These are phyloP conservation scores for Stictonetta naevosa DNA, from an alignment of 2,113 vertebrate species.

Conservation along the genomic window DNA sequence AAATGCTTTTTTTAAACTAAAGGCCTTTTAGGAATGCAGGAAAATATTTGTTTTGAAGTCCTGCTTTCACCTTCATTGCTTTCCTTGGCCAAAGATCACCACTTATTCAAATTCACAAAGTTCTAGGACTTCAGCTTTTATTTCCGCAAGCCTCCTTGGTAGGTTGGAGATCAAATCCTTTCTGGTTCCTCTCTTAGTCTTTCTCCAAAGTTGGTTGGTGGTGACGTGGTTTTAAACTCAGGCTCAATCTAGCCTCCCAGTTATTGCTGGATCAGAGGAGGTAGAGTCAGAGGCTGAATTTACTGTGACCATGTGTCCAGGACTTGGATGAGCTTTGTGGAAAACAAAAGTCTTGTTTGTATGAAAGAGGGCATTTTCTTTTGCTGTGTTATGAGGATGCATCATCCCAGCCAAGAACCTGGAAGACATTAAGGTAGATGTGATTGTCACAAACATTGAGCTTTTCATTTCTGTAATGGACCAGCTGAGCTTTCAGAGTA, in stretches of 20 bases:
- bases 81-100: constrained; percentile 54
- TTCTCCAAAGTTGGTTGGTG: constrained; percentile 1
- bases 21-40: constrained; percentile 70
- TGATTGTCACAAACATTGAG: constrained; percentile 41
- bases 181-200: not conserved
- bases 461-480: not conserved
- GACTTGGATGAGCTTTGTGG: constrained; percentile 33
- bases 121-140: constrained; percentile 55
- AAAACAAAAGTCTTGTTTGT: constrained; percentile 49
- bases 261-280: constrained; percentile 7
- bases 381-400: not conserved
- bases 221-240: constrained; percentile 24
- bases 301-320: constrained; percentile 10
- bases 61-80: constrained; percentile 62
- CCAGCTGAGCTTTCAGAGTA: not conserved
- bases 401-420: constrained; percentile 44
- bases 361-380: constrained; percentile 60
- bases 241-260: not conserved
- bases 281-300: constrained; percentile 17
- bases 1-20: constrained; percentile 63
- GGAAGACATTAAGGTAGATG: constrained; percentile 53
- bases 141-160: constrained; percentile 24
- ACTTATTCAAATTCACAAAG: constrained; percentile 58
- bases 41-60: constrained; percentile 75
- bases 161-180: constrained; percentile 36